A percentile compares a stretch with the other conserved stretches of the same genome.
These are phyloP conservation scores for Peromyscus polionotus DNA, from an alignment of 2,113 vertebrate genomes.

Conservation along the genomic window DNA sequence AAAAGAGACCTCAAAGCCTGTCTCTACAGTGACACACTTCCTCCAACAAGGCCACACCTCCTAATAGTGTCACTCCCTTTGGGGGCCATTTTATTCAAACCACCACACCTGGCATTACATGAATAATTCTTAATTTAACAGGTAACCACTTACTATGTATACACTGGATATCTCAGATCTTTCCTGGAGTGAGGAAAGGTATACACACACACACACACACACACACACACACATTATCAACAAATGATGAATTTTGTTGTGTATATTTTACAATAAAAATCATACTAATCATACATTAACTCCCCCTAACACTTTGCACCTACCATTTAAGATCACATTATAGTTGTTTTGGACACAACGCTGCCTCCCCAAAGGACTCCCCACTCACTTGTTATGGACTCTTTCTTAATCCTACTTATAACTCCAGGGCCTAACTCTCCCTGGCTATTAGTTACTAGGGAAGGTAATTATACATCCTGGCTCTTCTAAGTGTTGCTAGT, in stretches of 20 bases:
- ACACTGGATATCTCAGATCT: background rate
- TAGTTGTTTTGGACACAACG: conserved; percentile 41
- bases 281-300: background rate
- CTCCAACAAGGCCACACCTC: background rate
- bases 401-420: conserved; percentile 9
- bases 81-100: background rate
- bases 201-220: background rate
- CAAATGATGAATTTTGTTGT: conserved; percentile 36
- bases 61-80: background rate
- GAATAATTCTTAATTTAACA: conserved; percentile 29
- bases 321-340: conserved; percentile 26
- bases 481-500: conserved; percentile 48
- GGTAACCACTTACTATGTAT: background rate
- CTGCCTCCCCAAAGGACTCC: conserved; percentile 3
- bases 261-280: conserved; percentile 26
- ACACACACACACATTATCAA: background rate
- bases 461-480: conserved; percentile 24
- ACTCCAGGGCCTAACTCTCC: conserved; percentile 2
- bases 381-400: conserved; percentile 12
- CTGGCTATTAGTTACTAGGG: conserved; percentile 16
- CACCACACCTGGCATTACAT: background rate
- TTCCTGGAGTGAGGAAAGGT: conserved; percentile 8
- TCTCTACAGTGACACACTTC: background rate
- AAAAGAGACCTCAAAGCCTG: background rate
- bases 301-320: background rate